Percentiles rank a stretch among this genome's conserved stretches.
Conservation (phyloP, 2,797 vertebrate species). For the Catharus ustulatus region DNA sequence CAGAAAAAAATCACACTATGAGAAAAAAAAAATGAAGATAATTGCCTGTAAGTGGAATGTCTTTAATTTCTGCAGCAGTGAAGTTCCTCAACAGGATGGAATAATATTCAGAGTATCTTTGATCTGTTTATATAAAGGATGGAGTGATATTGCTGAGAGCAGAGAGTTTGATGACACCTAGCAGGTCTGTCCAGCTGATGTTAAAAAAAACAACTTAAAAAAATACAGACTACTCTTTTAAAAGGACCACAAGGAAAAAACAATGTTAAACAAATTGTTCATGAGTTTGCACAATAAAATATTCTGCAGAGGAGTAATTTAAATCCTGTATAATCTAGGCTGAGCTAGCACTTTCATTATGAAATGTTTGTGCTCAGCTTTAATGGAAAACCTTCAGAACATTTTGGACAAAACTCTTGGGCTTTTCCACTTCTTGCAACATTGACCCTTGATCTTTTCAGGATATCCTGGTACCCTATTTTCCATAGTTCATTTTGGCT, state of each 20-base stretch:
- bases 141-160: background rate
- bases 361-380: background rate
- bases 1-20: background rate
- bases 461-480: background rate
- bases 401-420: background rate
- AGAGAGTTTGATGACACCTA: background rate
- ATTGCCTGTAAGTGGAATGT: background rate
- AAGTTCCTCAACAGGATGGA: background rate
- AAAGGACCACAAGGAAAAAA: background rate
- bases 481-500: background rate
- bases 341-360: background rate
- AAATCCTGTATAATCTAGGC: background rate
- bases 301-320: background rate
- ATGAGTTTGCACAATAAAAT: background rate
- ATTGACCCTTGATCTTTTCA: accelerated
- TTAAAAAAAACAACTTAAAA: background rate
- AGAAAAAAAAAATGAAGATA: background rate
- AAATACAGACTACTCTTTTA: background rate
- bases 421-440: background rate
- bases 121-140: background rate
- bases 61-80: background rate
- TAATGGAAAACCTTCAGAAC: background rate
- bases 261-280: background rate
- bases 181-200: background rate
- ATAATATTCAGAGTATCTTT: background rate